A percentile compares a stretch with the other conserved stretches of the same genome.
Conservation (phyloP, 2,888 invertebrate genomes). For the Ectropis crepuscularia region DNA sequence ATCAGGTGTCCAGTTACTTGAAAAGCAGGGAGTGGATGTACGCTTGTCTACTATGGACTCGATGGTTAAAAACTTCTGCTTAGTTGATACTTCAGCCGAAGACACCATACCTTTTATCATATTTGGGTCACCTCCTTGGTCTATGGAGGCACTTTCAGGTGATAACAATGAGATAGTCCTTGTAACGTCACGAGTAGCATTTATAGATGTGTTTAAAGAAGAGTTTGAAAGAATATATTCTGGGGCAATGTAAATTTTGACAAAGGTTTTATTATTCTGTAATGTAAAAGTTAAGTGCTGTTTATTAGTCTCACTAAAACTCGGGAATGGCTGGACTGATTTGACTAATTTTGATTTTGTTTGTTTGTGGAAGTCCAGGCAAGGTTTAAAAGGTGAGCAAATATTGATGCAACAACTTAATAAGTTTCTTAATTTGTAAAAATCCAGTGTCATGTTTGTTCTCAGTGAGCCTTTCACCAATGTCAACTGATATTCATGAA, state of each 20-base stretch:
- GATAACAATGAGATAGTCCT: constrained; percentile 86
- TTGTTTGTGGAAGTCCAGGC: too few relatives aligned
- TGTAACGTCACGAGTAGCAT: constrained; percentile 70
- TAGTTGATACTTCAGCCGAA: constrained; percentile 73
- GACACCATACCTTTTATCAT: constrained; percentile 63
- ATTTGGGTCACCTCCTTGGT: constrained; percentile 88
- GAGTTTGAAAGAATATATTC: constrained; percentile 31
- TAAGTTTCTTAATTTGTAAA: too few relatives aligned
- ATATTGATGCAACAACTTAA: too few relatives aligned
- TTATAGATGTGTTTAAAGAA: constrained; percentile 55
- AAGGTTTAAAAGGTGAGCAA: too few relatives aligned
- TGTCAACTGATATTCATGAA: too few relatives aligned
- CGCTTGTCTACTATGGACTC: constrained; percentile 86
- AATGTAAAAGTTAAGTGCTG: too few relatives aligned
- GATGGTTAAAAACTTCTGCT: constrained; percentile 78
- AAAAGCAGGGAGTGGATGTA: constrained; percentile 68
- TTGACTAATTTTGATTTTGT: too few relatives aligned
- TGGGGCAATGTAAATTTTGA: not conserved
- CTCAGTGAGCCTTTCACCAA: too few relatives aligned
- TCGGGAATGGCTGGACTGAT: too few relatives aligned
- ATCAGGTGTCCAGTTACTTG: constrained; percentile 43
- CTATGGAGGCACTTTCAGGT: constrained; percentile 79
- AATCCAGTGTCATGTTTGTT: too few relatives aligned
- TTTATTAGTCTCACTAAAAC: too few relatives aligned
- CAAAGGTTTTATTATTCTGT: too few relatives aligned